phyloP scores from a whole-genome alignment of 2,113 vertebrate genomes.

The Regulus satrapa region DNA sequence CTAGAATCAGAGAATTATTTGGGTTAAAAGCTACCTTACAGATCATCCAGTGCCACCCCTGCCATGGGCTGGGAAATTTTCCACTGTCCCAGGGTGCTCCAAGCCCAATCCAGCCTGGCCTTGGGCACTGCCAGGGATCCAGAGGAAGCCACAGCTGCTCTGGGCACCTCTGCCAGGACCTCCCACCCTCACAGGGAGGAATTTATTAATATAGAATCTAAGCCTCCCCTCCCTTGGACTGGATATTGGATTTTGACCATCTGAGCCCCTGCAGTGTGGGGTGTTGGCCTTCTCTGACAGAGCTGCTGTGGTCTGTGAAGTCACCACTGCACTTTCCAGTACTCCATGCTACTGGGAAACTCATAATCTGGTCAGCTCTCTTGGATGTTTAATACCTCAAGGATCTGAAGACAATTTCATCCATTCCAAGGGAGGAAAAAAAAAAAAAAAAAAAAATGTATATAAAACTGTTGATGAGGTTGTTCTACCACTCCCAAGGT shows the following conservation, averaged over 20 bases:
- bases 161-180: background rate
- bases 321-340: background rate
- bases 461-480: background rate
- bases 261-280: background rate
- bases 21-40: background rate
- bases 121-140: background rate
- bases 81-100: fast-evolving
- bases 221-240: fast-evolving
- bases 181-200: fast-evolving
- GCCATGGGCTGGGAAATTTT: background rate
- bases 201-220: background rate
- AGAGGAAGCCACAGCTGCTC: background rate
- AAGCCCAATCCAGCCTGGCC: fast-evolving
- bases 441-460: no score
- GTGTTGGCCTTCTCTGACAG: background rate
- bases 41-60: fast-evolving
- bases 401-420: background rate
- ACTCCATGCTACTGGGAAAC: background rate
- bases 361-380: background rate
- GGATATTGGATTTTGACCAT: no score
- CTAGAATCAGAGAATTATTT: no score
- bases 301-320: background rate
- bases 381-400: background rate
- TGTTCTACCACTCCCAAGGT: background rate
- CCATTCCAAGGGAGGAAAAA: background rate